Conservation (phyloP, 37 sponge, comb jelly and placozoan species). For the Cliona cf. orientalis region DNA sequence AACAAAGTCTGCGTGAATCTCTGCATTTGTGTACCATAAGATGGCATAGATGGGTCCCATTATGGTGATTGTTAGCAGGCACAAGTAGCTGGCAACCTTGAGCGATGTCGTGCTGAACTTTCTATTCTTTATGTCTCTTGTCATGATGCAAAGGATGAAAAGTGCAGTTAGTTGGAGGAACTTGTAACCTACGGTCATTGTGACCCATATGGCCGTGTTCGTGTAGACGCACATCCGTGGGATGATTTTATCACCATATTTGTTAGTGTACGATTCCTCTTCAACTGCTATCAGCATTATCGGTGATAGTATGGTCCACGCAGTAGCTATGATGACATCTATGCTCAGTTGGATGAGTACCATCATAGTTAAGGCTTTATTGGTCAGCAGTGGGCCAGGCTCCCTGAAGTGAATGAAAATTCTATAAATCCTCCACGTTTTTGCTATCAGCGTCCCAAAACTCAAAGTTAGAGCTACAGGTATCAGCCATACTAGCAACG, state of each 20-base stretch:
- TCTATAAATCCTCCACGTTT: constrained; percentile 32
- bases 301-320: neutral
- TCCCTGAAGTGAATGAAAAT: constrained; percentile 23
- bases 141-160: neutral
- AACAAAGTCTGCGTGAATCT: too few species aligned
- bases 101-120: neutral
- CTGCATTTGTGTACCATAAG: too few species aligned
- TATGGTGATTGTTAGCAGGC: too few species aligned
- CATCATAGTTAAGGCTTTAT: neutral
- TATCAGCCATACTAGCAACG: neutral
- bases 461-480: neutral
- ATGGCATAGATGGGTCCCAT: too few species aligned
- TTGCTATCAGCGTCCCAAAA: constrained; percentile 7
- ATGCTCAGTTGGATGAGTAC: neutral
- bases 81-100: too few species aligned
- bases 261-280: neutral
- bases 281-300: neutral
- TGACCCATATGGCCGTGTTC: too few species aligned
- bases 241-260: neutral
- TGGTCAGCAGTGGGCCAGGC: constrained; percentile 9
- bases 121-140: constrained; percentile 1
- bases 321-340: neutral
- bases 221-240: neutral
- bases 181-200: neutral
- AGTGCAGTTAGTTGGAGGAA: neutral